Evolutionary conservation across 2,888 invertebrate species (phyloP).

Genomic region (Calameuta filiformis): DNA sequence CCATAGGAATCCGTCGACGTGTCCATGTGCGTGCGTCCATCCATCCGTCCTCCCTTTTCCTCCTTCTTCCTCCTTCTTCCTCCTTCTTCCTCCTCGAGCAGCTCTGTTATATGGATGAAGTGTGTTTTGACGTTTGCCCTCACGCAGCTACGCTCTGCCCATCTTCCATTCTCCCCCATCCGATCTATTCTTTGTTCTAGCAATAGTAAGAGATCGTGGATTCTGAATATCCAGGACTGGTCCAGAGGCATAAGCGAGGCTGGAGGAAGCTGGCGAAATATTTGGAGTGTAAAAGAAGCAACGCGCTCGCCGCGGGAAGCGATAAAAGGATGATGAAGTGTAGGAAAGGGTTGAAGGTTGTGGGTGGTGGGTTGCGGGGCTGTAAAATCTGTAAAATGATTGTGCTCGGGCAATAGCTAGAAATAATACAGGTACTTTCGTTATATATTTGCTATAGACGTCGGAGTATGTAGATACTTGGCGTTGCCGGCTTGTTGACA

Average conservation of each 20-base stretch:
- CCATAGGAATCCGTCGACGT: constrained; percentile 55
- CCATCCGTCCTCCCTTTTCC: constrained; percentile 12
- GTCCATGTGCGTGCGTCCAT: constrained; percentile 20
- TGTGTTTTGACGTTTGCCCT: constrained; percentile 64
- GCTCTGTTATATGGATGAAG: constrained; percentile 48
- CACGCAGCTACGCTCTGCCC: constrained; percentile 42
- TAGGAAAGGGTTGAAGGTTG: no score
- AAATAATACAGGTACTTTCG: no score
- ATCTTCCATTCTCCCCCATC: constrained; percentile 21
- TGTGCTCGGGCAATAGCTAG: no score
- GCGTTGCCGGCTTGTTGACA: constrained; percentile 58
- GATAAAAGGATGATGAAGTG: no score
- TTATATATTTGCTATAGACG: constrained; percentile 12
- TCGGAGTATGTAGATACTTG: constrained; percentile 41
- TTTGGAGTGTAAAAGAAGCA: no score
- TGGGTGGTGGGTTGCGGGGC: no score
- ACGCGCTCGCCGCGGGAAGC: no score
- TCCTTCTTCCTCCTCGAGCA: neutral
- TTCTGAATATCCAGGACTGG: no score
- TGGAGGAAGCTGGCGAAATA: no score
- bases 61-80: neutral
- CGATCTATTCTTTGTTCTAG: neutral
- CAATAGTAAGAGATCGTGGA: no score
- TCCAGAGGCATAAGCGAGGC: no score
- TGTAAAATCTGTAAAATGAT: no score